These are phyloP conservation scores for Tetrax tetrax DNA, from an alignment of 2,113 vertebrate genomes.

Conservation along the genomic window DNA sequence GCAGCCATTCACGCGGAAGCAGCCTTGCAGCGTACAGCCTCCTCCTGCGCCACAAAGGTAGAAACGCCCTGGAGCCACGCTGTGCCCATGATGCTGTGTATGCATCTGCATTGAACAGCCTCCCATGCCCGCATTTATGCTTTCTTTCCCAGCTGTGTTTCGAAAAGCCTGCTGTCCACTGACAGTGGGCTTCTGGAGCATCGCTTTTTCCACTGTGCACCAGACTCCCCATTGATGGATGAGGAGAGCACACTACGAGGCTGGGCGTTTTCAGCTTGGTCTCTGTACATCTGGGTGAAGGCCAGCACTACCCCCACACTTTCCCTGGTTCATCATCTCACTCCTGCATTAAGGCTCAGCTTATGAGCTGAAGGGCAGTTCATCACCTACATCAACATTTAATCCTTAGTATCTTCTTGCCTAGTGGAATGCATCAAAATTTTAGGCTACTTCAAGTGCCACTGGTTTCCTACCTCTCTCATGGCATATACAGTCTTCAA, in stretches of 20 bases:
- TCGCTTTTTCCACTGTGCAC: background rate
- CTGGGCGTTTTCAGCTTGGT: background rate
- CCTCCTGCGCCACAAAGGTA: background rate
- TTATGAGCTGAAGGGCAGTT: background rate
- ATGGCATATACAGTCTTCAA: background rate
- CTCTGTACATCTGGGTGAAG: background rate
- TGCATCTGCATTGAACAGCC: background rate
- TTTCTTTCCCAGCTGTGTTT: background rate
- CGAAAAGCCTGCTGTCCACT: background rate
- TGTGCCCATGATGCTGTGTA: rapidly evolving
- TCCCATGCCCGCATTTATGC: background rate
- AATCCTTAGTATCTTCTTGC: background rate
- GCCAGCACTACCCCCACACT: background rate
- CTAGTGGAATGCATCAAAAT: background rate
- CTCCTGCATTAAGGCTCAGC: background rate
- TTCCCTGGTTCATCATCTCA: background rate
- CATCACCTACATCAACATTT: background rate
- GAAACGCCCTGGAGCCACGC: rapidly evolving
- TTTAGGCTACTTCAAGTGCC: background rate
- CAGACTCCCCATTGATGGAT: rapidly evolving
- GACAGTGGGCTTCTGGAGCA: rapidly evolving
- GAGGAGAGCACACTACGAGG: rapidly evolving
- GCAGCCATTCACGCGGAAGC: background rate
- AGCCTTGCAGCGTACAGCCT: background rate
- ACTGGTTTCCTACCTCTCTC: background rate